Evolutionary conservation across 53 echinoderm and acorn worm genomes (phyloP).

Genomic region (Zoroaster sp.): DNA sequence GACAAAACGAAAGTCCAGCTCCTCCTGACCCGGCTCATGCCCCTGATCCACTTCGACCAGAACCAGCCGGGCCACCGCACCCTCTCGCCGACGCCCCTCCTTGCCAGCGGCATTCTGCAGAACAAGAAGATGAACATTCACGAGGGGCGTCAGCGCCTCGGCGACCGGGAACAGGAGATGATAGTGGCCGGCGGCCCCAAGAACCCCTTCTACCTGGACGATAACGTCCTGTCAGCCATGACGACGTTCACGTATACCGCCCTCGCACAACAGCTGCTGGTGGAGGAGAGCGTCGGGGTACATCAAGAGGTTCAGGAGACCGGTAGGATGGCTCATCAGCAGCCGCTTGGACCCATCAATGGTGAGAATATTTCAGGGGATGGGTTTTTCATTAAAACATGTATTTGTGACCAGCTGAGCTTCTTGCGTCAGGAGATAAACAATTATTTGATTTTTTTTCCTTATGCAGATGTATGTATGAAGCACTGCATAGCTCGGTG

Average conservation of each 20-base stretch:
- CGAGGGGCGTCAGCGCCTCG: conserved; percentile 24
- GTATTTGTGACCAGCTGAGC: too few relatives aligned
- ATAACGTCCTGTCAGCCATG: conserved; percentile 63
- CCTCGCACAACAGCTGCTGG: conserved; percentile 47
- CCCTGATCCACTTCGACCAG: conserved; percentile 79
- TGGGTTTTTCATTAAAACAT: too few relatives aligned
- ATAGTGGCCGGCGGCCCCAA: not conserved
- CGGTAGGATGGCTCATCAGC: conserved; percentile 53
- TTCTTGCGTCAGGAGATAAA: too few relatives aligned
- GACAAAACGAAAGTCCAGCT: conserved; percentile 79
- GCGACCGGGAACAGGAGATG: conserved; percentile 5
- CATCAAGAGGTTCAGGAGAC: conserved; percentile 22
- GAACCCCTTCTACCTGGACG: conserved; percentile 76
- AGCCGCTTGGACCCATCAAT: conserved; percentile 55
- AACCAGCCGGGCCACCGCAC: conserved; percentile 37
- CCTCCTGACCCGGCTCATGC: conserved; percentile 79
- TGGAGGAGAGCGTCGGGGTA: conserved; percentile 34
- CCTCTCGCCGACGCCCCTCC: conserved; percentile 69
- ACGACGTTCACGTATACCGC: conserved; percentile 64
- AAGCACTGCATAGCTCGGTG: too few relatives aligned
- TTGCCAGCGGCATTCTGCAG: conserved; percentile 83
- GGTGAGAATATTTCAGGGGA: conserved; percentile 42
- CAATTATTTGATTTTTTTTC: too few relatives aligned
- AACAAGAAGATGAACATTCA: conserved; percentile 82
- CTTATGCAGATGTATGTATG: too few relatives aligned